Evolutionary conservation across 2,888 invertebrate genomes (phyloP), one percentile per base, ranked within the genome.

Genomic region (Esperia sulphurella): DNA sequence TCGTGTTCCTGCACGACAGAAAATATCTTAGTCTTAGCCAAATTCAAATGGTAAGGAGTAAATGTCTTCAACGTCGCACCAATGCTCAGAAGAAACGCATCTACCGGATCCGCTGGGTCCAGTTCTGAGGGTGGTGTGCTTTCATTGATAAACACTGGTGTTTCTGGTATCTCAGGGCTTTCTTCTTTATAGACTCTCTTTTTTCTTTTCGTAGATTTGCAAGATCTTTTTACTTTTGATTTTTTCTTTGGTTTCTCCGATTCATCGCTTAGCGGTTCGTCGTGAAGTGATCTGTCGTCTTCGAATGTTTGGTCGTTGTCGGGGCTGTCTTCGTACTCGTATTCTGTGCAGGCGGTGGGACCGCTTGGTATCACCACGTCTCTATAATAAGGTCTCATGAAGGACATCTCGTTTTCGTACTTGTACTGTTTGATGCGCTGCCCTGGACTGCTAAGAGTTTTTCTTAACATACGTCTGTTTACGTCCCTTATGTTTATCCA

Each of bases 401-500:
- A 89, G 0, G 68, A 53, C 4, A 89, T 59, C 29, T 83, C 79
- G 0, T 55, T 63, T 41, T 83, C 82, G 51, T 89, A 89, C 63
- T 88, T 89, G 61, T 89, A 89, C 1, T 62, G 55, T 43, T 76
- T 76, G 0, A 65, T 63, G 0, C 66, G 65, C 7, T 57, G 54
- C 0, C 58, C 58, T 0, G 63, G 62, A 14, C 55, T 67, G n/a
- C 48, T 45, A 4, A 69, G 29, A 47, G 62, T 69, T 52, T 81
- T 81, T 29, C 75, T 73, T 33, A 87, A 54, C 31, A 85, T 83
- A 7, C 88, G 59, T 40, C 88, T 64, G 54, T 87, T 79, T 0
- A 87, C 88, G 35, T 89, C 89, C 50, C 89, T 68, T 59, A 89
- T 88, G 52, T 88, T 84, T 37, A 88, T 78, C 89, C 89, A 89